phyloP scores from a whole-genome alignment of 2,797 vertebrate species.

The Otus scops region DNA sequence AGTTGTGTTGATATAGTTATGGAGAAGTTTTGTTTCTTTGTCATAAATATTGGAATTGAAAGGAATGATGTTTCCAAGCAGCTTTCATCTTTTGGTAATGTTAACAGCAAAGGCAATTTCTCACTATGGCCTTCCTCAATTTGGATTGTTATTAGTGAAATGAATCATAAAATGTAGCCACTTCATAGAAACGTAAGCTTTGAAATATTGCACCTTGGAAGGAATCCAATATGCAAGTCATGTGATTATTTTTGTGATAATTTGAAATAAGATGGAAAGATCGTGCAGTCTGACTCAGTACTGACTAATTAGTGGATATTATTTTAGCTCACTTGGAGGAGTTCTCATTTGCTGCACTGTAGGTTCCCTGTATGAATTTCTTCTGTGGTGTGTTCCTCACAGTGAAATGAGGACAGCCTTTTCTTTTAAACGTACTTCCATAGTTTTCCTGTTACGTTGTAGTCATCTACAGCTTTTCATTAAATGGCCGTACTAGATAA shows the following conservation, averaged over 20 bases:
- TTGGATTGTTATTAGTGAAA: neutral
- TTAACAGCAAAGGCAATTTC: neutral
- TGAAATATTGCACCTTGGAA: neutral
- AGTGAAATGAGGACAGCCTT: neutral
- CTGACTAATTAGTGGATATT: neutral
- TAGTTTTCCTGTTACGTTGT: neutral
- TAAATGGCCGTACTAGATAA: neutral
- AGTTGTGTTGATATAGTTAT: neutral
- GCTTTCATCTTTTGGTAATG: neutral
- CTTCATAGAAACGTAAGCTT: neutral
- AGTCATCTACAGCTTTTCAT: neutral
- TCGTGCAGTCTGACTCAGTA: neutral
- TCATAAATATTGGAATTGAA: neutral
- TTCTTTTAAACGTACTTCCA: neutral
- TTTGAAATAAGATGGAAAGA: neutral
- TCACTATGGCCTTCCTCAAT: neutral
- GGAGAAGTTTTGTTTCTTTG: neutral
- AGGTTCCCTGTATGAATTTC: neutral
- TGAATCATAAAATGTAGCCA: neutral
- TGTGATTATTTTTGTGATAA: neutral
- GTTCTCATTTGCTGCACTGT: neutral
- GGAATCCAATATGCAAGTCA: neutral
- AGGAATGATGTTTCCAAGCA: neutral
- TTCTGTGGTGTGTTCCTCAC: neutral
- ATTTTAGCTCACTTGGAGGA: neutral